phyloP scores from a whole-genome alignment of 2,888 invertebrate species.

The Ptilodon capucinus region DNA sequence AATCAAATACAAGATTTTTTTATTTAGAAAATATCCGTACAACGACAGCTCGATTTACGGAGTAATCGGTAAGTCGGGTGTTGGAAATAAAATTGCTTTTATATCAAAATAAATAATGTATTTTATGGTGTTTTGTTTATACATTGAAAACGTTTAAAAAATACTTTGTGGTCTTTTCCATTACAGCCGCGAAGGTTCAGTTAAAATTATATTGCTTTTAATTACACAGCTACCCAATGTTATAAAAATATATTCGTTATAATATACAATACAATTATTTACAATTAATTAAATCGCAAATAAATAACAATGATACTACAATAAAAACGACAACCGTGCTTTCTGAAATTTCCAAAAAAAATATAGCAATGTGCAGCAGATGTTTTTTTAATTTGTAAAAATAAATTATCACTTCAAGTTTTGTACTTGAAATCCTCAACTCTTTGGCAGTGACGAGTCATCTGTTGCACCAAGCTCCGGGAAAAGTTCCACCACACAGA shows the following conservation, averaged over 20 bases:
- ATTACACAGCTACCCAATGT: slow-evolving; percentile 39
- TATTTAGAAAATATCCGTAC: too few relatives aligned
- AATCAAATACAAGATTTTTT: too few relatives aligned
- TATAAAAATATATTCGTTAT: slow-evolving; percentile 65
- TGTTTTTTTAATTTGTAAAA: slow-evolving; percentile 17
- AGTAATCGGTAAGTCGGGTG: too few relatives aligned
- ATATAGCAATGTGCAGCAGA: slow-evolving; percentile 17
- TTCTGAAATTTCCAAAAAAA: slow-evolving; percentile 27
- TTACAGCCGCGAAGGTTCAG: slow-evolving; percentile 31
- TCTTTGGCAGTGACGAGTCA: slow-evolving; percentile 45
- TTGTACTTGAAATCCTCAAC: slow-evolving; percentile 43
- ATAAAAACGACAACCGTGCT: slow-evolving; percentile 23
- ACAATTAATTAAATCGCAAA: slow-evolving; percentile 26
- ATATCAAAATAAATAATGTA: slow-evolving; percentile 74
- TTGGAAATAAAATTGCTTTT: slow-evolving; percentile 15
- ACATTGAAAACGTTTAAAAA: slow-evolving; percentile 49
- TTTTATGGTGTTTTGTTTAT: slow-evolving; percentile 47
- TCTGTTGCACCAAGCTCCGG: slow-evolving; percentile 82
- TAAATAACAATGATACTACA: slow-evolving; percentile 11
- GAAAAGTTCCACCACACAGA: slow-evolving; percentile 88
- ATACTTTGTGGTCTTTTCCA: slow-evolving; percentile 36
- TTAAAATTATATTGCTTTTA: slow-evolving; percentile 31
- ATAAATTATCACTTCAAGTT: slow-evolving; percentile 19
- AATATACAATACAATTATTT: slow-evolving; percentile 49
- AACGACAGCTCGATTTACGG: too few relatives aligned